phyloP scores from a whole-genome alignment of 2,797 vertebrate genomes.

The Valencia hispanica region DNA sequence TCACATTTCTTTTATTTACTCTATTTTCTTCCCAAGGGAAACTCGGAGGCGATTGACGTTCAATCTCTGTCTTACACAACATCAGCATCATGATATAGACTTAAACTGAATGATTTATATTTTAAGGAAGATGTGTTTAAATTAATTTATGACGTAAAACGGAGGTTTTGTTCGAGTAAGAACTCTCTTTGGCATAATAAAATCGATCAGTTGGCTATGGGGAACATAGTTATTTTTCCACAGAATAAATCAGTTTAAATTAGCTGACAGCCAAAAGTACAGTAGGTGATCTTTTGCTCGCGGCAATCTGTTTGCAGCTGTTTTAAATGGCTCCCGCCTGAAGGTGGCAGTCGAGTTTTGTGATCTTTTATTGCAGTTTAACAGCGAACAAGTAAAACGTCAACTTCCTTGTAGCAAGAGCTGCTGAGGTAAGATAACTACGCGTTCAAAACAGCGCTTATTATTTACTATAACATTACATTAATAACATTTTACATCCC shows the following conservation, averaged over 20 bases:
- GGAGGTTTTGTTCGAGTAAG: background rate
- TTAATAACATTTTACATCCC: background rate
- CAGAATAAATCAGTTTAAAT: background rate
- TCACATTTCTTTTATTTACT: conserved; percentile 3
- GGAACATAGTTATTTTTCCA: no score
- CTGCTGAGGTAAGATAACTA: background rate
- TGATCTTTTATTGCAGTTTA: background rate
- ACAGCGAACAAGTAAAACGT: background rate
- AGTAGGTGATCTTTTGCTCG: background rate
- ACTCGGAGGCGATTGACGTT: conserved; percentile 11
- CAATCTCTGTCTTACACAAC: conserved; percentile 21
- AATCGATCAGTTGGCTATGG: background rate
- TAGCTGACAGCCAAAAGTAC: background rate
- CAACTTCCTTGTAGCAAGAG: background rate
- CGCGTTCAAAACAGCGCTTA: background rate
- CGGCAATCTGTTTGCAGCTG: background rate
- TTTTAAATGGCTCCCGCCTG: background rate
- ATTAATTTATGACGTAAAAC: no score
- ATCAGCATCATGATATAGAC: background rate
- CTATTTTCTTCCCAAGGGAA: conserved; percentile 20
- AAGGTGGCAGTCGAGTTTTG: background rate
- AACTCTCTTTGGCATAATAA: background rate
- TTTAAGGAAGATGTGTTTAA: no score
- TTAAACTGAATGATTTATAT: conserved; percentile 5
- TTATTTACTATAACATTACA: background rate